Percentiles rank a stretch among this genome's conserved stretches.
Conservation (phyloP, 2,888 invertebrate genomes). For the Agrotis segetum region DNA sequence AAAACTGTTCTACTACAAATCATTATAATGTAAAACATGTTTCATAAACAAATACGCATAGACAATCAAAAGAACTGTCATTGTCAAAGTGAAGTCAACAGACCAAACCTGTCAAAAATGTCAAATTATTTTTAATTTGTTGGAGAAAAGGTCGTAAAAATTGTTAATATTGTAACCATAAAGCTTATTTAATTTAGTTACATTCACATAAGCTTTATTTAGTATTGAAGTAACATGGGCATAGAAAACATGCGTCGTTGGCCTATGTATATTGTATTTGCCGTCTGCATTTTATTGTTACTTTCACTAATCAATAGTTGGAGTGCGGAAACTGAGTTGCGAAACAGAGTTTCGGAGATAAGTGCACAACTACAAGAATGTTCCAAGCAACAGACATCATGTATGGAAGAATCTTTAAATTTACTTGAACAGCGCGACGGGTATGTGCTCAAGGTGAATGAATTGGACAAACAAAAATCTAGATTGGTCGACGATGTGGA, state of each 20-base stretch:
- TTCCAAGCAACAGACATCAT: conserved; percentile 83
- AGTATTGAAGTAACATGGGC: conserved; percentile 78
- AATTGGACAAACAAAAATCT: conserved; percentile 80
- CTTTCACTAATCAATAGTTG: conserved; percentile 89
- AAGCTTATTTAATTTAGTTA: conserved; percentile 16
- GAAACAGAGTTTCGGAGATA: conserved; percentile 79
- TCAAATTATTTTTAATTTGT: conserved; percentile 22
- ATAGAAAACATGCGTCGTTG: conserved; percentile 90
- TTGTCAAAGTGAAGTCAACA: neutral
- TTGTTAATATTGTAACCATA: conserved; percentile 35
- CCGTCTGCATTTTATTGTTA: conserved; percentile 84
- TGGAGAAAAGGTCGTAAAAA: conserved; percentile 12
- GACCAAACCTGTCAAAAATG: conserved; percentile 15
- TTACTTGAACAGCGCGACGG: conserved; percentile 83
- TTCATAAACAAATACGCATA: conserved; percentile 11
- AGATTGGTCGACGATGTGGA: conserved; percentile 78
- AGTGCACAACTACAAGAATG: conserved; percentile 85
- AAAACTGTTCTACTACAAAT: neutral
- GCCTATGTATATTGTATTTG: conserved; percentile 87
- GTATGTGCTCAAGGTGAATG: conserved; percentile 80
- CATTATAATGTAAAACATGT: neutral
- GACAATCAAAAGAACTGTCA: neutral
- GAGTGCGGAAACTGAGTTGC: conserved; percentile 85
- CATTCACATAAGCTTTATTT: conserved; percentile 32
- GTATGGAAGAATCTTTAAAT: conserved; percentile 85